These are phyloP conservation scores for Euwallacea similis DNA, from an alignment of 1,140 invertebrate genomes.

Conservation along the genomic window DNA sequence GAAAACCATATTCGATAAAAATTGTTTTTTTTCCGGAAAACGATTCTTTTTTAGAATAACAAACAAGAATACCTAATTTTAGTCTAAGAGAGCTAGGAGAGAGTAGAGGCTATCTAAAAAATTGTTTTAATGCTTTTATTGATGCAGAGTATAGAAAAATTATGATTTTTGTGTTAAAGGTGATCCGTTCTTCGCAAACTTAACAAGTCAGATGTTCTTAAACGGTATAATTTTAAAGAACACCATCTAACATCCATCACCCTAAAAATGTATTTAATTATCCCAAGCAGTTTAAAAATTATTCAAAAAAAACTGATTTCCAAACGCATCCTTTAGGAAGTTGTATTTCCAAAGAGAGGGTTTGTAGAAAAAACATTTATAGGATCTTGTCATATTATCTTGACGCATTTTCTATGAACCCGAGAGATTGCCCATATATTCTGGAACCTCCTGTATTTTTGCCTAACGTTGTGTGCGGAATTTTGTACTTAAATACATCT, in stretches of 20 bases:
- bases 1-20: slow-evolving; percentile 6
- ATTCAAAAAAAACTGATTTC: slow-evolving; percentile 8
- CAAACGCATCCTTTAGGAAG: neutral
- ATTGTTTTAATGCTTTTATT: neutral
- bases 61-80: slow-evolving; percentile 1
- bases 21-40: slow-evolving; percentile 16
- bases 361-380: neutral
- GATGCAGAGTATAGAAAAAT: too few species aligned
- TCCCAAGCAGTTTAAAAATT: slow-evolving; percentile 1
- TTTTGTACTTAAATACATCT: too few species aligned
- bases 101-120: slow-evolving; percentile 5
- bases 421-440: neutral
- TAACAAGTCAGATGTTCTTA: neutral
- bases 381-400: too few species aligned
- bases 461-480: too few species aligned
- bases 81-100: too few species aligned
- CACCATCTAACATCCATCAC: neutral
- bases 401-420: too few species aligned
- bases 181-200: neutral
- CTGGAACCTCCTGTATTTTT: too few species aligned
- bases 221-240: neutral
- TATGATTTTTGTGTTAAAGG: too few species aligned
- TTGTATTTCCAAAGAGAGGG: neutral
- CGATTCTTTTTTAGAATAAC: slow-evolving; percentile 3
- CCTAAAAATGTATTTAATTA: slow-evolving; percentile 13